Base-by-base conservation (phyloP, 2,888 invertebrate genomes). In the Drosophila fungiperda region DNA sequence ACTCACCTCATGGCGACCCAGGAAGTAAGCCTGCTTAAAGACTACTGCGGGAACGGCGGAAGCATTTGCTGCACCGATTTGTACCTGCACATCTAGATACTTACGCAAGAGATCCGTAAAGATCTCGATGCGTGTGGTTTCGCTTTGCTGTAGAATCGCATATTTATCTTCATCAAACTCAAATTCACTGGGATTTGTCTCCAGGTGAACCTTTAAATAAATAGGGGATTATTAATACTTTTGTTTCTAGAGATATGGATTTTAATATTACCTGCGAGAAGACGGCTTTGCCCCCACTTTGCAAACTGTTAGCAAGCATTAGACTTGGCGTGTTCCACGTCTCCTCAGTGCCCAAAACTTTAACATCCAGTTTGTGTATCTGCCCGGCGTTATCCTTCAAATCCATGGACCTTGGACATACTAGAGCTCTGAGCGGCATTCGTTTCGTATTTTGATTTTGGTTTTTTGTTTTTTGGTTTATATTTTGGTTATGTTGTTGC, bases 271-370 rank as follows among this genome's bases (percentile, higher is more conserved):
- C 96, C 94, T 96, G 96, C 32, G 97, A 97, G 91, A 97, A 97
- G 50, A 97, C 95, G 7, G 96, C 96, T 78, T 95, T 94, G 20
- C 97, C 97, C 20, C 94, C 95, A 57, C 95, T 95, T 35, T 94
- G 94, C 32, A 94, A 94, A 55, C 95, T 94, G 48, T 94, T 94
- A 1, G 97, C 97, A 82, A 97, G 94, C 66, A 97, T 93, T 64
- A 97, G 94, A 73, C 97, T 97, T 1, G 97, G 97, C 0, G 97
- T 97, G 65, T 97, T 96, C 97, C 97, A 97, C 0, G 97, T 97
- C 92, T 97, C 97, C 89, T 97, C 97, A 0, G 96, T 96, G 1
- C 97, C 97, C 68, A 97, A 93, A 35, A 97, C 95, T 90, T 96
- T 95, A 9, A 97, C 96, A 83, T 96, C 95, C 74, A 97, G 93